Base-by-base conservation (phyloP, 2,888 invertebrate genomes). In the Bursaphelenchus okinawaensis region DNA sequence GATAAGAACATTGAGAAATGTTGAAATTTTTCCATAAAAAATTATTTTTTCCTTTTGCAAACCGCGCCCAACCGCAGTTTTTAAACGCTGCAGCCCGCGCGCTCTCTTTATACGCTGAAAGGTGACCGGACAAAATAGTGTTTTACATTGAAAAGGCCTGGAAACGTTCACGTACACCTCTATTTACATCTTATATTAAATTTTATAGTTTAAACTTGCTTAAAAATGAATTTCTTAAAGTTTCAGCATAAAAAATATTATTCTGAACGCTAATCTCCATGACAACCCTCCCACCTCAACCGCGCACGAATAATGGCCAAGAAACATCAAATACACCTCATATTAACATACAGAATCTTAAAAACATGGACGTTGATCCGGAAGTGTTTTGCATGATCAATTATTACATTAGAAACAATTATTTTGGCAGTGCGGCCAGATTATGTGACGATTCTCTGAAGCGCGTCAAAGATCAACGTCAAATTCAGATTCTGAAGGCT, bases 371-470 rank as follows among this genome's bases (percentile, higher is more conserved):
- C 19, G 20, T 59, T 24, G 60, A 59, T 22, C 31, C 20, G 22
- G 60, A 59, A 26, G 23, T 59, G 8, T 59, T 59, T 29, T 50
- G 60, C 23, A 51, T 52, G 50, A 58, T 69, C 19, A 22, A 70
- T 22, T 72, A 75, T 29, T 71, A 59, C 31, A 65, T 73, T 23
- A 67, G 73, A 8, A 68, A 72, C n/a, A 71, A 66, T 2, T 68
- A 55, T 26, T 76, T 67, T 24, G 73, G 73, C 20, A 73, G 65
- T 8, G 73, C 73, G 9, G 20, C 68, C 23, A 20, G 20, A 22
- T 55, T 60, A 20, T 73, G 78, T 28, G 74, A 76, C n/a, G 76
- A 75, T 50, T 58, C 62, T 8, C 28, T 63, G 19, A 52, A 52
- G 24, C 68, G 65, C 16, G 52, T 52, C 27, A 52, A 22, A 16